Conservation (phyloP, 2,113 vertebrate genomes). For the Garra rufa region DNA sequence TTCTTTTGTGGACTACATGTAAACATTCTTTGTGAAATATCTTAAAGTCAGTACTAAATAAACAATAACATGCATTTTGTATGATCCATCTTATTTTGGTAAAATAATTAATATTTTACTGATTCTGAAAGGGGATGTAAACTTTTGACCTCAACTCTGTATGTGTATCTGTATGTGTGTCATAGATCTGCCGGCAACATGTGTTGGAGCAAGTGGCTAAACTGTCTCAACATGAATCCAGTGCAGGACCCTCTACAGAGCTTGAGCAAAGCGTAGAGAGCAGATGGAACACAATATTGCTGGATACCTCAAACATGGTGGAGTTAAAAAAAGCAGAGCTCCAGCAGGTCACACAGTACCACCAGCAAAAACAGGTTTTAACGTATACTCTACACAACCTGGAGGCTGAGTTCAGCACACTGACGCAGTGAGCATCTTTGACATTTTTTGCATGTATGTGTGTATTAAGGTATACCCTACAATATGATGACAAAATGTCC, state of each 20-base stretch:
- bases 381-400: slow-evolving; percentile 75
- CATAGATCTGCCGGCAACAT: slow-evolving; percentile 61
- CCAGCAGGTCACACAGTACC: slow-evolving; percentile 78
- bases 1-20: too few relatives aligned
- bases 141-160: too few relatives aligned
- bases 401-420: slow-evolving; percentile 76
- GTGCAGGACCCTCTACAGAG: slow-evolving; percentile 21
- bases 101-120: too few relatives aligned
- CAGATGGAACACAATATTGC: slow-evolving; percentile 75
- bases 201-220: slow-evolving; percentile 65
- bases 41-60: too few relatives aligned
- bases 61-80: too few relatives aligned
- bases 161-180: neutral
- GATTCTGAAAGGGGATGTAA: too few relatives aligned
- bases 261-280: slow-evolving; percentile 17
- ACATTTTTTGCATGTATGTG: neutral
- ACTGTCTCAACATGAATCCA: slow-evolving; percentile 37
- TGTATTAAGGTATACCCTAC: neutral
- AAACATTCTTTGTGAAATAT: too few relatives aligned
- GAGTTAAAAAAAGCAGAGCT: slow-evolving; percentile 80
- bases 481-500: too few relatives aligned
- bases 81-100: too few relatives aligned
- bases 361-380: slow-evolving; percentile 70
- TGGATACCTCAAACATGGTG: slow-evolving; percentile 77
- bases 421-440: slow-evolving; percentile 82